Percentiles rank a stretch among this genome's conserved stretches.
phyloP scores from a whole-genome alignment of 2,888 invertebrate genomes.

The Dinocampus coccinellae region DNA sequence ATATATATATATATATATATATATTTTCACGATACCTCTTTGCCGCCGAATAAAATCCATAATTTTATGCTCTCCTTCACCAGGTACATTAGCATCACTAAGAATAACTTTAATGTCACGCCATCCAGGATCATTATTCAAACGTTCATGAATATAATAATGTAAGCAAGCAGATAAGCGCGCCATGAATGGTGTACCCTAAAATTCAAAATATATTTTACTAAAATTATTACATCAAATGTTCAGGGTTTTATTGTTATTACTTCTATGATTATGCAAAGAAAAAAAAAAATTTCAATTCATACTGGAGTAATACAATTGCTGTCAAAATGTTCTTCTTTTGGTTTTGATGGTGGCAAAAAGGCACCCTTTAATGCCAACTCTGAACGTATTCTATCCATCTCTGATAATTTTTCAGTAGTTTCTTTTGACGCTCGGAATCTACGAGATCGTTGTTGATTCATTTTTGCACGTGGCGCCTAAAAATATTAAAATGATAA shows the following conservation, averaged over 20 bases:
- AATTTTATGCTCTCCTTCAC: constrained; percentile 99
- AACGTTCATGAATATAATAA: constrained; percentile 89
- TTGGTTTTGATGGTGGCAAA: constrained; percentile 89
- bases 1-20: neutral
- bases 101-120: constrained; percentile 92
- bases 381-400: constrained; percentile 84
- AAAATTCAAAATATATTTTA: constrained; percentile 33
- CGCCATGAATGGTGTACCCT: constrained; percentile 98
- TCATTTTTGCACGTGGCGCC: constrained; percentile 99
- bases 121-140: constrained; percentile 97
- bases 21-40: constrained; percentile 74
- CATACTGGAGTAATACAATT: constrained; percentile 96
- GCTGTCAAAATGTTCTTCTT: constrained; percentile 96
- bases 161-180: constrained; percentile 86
- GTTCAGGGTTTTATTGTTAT: neutral
- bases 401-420: constrained; percentile 87
- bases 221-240: neutral
- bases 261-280: neutral
- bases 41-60: constrained; percentile 99
- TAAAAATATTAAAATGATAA: constrained; percentile 56
- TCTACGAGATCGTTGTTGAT: constrained; percentile 96
- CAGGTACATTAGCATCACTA: constrained; percentile 99
- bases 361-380: constrained; percentile 79
- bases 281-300: too few species aligned
- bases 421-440: constrained; percentile 97